These are phyloP conservation scores for Cactoblastis cactorum DNA, from an alignment of 2,888 invertebrate genomes.

Conservation along the genomic window DNA sequence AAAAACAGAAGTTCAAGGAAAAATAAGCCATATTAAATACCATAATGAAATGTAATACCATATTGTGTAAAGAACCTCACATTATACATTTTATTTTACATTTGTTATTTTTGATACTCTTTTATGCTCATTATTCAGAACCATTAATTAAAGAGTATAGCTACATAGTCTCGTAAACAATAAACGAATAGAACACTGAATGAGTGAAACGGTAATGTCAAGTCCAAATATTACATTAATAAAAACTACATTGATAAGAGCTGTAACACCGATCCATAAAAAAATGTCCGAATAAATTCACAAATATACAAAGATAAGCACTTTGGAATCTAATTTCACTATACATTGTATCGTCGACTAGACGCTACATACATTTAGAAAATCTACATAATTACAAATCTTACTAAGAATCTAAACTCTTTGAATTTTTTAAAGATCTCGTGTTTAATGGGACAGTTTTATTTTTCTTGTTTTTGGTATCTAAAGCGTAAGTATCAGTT, in stretches of 20 bases:
- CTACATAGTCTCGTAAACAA: neutral
- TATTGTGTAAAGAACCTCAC: no score
- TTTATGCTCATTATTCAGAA: no score
- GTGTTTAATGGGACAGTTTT: slow-evolving; percentile 47
- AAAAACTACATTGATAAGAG: slow-evolving; percentile 41
- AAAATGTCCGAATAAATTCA: slow-evolving; percentile 44
- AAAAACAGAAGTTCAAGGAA: no score
- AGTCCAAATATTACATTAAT: slow-evolving; percentile 27
- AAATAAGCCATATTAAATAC: no score
- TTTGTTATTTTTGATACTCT: no score
- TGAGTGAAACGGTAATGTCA: slow-evolving; percentile 27
- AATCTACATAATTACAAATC: slow-evolving; percentile 77
- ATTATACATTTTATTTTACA: no score
- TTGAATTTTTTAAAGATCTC: slow-evolving; percentile 69
- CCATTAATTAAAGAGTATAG: neutral
- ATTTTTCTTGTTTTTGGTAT: slow-evolving; percentile 57
- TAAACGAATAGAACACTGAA: no score
- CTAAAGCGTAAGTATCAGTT: slow-evolving; percentile 43
- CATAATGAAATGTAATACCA: no score
- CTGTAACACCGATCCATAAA: slow-evolving; percentile 55
- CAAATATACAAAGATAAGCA: slow-evolving; percentile 63
- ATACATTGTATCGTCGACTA: slow-evolving; percentile 50
- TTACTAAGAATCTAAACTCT: slow-evolving; percentile 73
- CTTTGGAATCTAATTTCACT: slow-evolving; percentile 68
- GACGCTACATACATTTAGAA: slow-evolving; percentile 73